These are phyloP conservation scores for Podarcis muralis DNA, from an alignment of 2,113 vertebrate species.

Conservation along the genomic window DNA sequence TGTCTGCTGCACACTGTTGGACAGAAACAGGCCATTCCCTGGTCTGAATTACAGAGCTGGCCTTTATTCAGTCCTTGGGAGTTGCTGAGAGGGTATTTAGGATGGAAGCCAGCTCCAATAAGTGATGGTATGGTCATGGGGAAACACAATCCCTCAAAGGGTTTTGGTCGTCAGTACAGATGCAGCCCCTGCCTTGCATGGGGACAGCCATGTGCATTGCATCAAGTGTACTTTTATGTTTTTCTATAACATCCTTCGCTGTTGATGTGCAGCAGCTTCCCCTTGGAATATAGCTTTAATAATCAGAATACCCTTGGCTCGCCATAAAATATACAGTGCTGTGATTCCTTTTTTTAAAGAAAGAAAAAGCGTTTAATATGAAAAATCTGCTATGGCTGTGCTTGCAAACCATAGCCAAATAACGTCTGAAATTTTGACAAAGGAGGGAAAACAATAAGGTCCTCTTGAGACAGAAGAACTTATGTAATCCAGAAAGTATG, in stretches of 20 bases:
- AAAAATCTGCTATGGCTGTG: not conserved
- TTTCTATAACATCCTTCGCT: not conserved
- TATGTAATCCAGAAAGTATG: not conserved
- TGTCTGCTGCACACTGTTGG: not conserved
- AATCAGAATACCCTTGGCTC: not conserved
- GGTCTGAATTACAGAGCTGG: not conserved
- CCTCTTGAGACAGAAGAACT: not conserved
- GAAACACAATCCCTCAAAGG: conserved; percentile 8
- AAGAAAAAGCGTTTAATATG: not conserved
- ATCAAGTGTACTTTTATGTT: conserved; percentile 14
- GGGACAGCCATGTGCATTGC: not conserved
- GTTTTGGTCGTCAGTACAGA: not conserved
- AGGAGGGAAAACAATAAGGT: not conserved
- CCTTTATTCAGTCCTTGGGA: not conserved
- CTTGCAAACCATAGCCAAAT: not conserved
- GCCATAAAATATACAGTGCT: not conserved
- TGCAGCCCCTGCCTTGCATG: rapidly evolving
- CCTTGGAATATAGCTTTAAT: not conserved
- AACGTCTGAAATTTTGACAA: not conserved
- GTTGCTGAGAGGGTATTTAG: not conserved
- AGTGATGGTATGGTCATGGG: not conserved
- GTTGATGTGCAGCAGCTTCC: conserved; percentile 19
- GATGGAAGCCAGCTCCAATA: conserved; percentile 24
- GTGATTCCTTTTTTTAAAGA: not conserved
- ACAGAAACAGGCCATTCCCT: conserved; percentile 19